A percentile compares a stretch with the other conserved stretches of the same genome.
These are phyloP conservation scores for Drosophila athabasca DNA, from an alignment of 1,140 invertebrate species.

Conservation along the genomic window DNA sequence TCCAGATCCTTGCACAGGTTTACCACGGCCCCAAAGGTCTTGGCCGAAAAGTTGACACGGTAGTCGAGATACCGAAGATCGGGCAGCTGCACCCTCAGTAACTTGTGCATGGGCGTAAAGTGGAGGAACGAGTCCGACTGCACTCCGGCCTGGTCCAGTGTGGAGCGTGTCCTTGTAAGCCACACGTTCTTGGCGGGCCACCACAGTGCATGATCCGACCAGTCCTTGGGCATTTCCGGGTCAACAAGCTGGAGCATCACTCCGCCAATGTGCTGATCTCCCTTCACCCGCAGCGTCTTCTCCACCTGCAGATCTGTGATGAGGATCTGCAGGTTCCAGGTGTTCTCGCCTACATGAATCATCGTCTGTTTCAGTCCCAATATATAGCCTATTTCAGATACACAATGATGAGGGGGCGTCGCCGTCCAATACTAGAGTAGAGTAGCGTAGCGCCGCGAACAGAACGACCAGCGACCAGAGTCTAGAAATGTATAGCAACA, in stretches of 20 bases:
- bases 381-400: constrained; percentile 34
- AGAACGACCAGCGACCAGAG: no score
- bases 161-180: constrained; percentile 96
- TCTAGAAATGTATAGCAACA: constrained; percentile 18
- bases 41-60: constrained; percentile 97
- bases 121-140: constrained; percentile 97
- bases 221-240: constrained; percentile 97
- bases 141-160: constrained; percentile 98
- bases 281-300: constrained; percentile 96
- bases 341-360: constrained; percentile 93
- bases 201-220: constrained; percentile 99
- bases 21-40: constrained; percentile 97
- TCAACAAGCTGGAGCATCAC: constrained; percentile 99
- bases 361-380: constrained; percentile 43
- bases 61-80: constrained; percentile 96
- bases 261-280: constrained; percentile 98
- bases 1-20: constrained; percentile 98
- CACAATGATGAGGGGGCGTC: constrained; percentile 23
- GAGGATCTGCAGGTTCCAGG: constrained; percentile 97
- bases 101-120: constrained; percentile 99
- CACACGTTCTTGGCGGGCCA: constrained; percentile 98
- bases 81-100: constrained; percentile 94
- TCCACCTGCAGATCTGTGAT: constrained; percentile 98
- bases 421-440: constrained; percentile 36
- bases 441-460: constrained; percentile 13